phyloP scores from a whole-genome alignment of 2,797 vertebrate species.

The Acrocephalus scirpaceus region DNA sequence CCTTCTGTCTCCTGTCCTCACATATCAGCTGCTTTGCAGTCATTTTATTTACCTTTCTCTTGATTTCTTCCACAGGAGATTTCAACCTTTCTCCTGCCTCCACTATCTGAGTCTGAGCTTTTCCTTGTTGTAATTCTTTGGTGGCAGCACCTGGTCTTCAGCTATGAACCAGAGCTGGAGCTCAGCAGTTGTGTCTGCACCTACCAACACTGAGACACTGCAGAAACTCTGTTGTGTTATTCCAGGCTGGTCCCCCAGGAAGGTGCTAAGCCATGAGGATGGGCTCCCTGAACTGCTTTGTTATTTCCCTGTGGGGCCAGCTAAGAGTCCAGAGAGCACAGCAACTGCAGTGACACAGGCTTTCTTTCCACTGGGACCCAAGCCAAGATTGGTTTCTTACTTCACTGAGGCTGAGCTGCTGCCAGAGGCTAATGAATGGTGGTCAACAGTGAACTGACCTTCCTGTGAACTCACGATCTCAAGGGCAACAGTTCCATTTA shows the following conservation, averaged over 20 bases:
- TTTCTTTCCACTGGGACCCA: not conserved
- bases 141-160: not conserved
- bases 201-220: not conserved
- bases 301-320: not conserved
- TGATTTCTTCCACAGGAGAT: not conserved
- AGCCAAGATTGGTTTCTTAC: conserved; percentile 16
- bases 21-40: not conserved
- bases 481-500: conserved; percentile 20
- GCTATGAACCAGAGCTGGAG: not conserved
- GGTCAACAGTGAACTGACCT: conserved; percentile 30
- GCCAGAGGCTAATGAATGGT: conserved; percentile 41
- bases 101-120: not conserved
- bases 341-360: not conserved
- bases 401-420: not conserved
- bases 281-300: not conserved
- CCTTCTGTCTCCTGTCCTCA: not conserved
- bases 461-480: not conserved
- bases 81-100: not conserved
- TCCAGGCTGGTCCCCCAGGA: not conserved
- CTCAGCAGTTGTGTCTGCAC: not conserved
- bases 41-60: not conserved
- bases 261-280: not conserved
- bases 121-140: not conserved
- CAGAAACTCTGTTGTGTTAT: not conserved
- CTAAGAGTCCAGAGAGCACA: not conserved